These are phyloP conservation scores for Macrobrachium nipponense DNA, from an alignment of 1,140 invertebrate species.

Conservation along the genomic window DNA sequence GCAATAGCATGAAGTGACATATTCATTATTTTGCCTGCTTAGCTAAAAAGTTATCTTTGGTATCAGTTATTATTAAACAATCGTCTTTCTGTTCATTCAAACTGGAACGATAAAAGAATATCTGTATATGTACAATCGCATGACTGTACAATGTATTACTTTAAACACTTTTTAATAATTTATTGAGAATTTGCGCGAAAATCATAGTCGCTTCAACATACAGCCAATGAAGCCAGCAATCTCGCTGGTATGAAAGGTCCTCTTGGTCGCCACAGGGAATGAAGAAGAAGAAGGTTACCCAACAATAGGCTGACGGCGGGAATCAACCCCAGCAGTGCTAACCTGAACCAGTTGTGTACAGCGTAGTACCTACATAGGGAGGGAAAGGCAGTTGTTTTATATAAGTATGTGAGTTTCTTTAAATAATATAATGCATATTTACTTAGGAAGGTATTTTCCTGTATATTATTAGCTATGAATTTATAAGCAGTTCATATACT, in stretches of 20 bases:
- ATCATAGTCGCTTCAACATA: neutral
- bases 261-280: slow-evolving; percentile 32
- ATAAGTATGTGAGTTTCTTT: neutral
- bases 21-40: neutral
- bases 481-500: neutral
- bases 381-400: neutral
- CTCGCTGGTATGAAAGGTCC: neutral
- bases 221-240: neutral
- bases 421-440: too few relatives aligned
- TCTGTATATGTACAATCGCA: too few relatives aligned
- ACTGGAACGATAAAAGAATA: too few relatives aligned
- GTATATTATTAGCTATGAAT: too few relatives aligned
- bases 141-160: neutral
- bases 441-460: too few relatives aligned
- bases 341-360: slow-evolving; percentile 55
- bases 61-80: too few relatives aligned
- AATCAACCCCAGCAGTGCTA: slow-evolving; percentile 43
- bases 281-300: slow-evolving; percentile 50
- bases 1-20: neutral
- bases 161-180: neutral
- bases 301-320: slow-evolving; percentile 41
- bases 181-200: neutral
- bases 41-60: too few relatives aligned
- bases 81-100: too few relatives aligned
- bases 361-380: slow-evolving; percentile 46